phyloP scores from a whole-genome alignment of 2,888 invertebrate species.

The Callyntrura sp. region DNA sequence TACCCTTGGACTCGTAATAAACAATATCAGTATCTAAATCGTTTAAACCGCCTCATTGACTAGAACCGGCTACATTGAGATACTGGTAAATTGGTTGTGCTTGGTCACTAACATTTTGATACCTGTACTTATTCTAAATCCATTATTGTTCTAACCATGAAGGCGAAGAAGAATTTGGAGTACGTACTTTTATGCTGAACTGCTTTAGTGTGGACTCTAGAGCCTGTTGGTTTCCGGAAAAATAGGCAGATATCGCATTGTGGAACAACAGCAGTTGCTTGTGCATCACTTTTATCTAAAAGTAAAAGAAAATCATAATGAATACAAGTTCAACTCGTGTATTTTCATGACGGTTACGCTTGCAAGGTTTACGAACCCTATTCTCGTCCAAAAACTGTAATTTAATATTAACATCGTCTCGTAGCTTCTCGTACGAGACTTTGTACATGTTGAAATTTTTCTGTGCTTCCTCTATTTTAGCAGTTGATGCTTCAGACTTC shows the following conservation, averaged over 20 bases:
- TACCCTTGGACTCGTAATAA: constrained; percentile 65
- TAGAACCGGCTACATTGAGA: constrained; percentile 67
- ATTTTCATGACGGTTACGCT: not conserved
- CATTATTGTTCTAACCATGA: constrained; percentile 91
- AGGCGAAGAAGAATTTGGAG: constrained; percentile 91
- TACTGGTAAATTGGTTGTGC: constrained; percentile 86
- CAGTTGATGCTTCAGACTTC: constrained; percentile 87
- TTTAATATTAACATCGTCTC: constrained; percentile 97
- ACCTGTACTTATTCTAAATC: constrained; percentile 9
- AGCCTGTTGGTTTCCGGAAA: constrained; percentile 97
- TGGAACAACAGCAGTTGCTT: constrained; percentile 98
- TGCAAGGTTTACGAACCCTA: constrained; percentile 88
- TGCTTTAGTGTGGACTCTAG: constrained; percentile 97
- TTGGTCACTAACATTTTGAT: constrained; percentile 71
- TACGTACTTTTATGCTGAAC: constrained; percentile 96
- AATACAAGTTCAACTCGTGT: not conserved
- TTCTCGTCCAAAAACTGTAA: constrained; percentile 99
- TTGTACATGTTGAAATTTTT: constrained; percentile 94
- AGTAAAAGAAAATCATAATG: constrained; percentile 82
- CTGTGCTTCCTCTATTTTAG: constrained; percentile 92
- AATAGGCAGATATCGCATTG: constrained; percentile 98
- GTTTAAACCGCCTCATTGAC: constrained; percentile 63
- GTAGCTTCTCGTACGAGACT: constrained; percentile 95
- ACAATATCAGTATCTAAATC: constrained; percentile 46
- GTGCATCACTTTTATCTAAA: constrained; percentile 98